Conservation (phyloP, 2,113 vertebrate genomes). For the Cercocebus atys region DNA sequence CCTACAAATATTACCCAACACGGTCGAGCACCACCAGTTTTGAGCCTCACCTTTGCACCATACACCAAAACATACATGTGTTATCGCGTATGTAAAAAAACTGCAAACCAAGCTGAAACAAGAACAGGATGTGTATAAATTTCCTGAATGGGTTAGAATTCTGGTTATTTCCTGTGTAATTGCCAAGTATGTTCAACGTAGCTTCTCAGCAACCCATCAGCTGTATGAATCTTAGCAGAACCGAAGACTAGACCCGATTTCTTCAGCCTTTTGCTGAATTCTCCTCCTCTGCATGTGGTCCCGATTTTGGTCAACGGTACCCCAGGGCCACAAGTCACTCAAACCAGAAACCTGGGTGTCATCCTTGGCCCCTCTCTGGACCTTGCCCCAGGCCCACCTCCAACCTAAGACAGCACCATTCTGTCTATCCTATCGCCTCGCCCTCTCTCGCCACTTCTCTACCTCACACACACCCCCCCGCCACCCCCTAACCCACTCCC, state of each 20-base stretch:
- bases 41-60: not conserved
- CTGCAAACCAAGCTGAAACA: not conserved
- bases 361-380: not conserved
- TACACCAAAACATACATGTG: not conserved
- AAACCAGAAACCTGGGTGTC: not conserved
- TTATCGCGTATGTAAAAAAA: not conserved
- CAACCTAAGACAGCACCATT: not conserved
- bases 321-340: not conserved
- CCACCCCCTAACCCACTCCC: too few species aligned
- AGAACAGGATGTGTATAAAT: not conserved
- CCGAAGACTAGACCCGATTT: not conserved
- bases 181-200: not conserved
- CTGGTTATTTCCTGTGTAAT: not conserved
- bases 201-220: not conserved
- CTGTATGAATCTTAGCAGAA: not conserved
- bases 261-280: not conserved
- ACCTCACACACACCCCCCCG: too few species aligned
- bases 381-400: not conserved
- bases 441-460: too few species aligned
- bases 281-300: not conserved
- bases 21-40: not conserved
- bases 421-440: not conserved
- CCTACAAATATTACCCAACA: not conserved
- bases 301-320: not conserved
- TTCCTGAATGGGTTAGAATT: not conserved